These are phyloP conservation scores for Mormyrops attenuatus DNA, from an alignment of 2,797 vertebrate genomes.

Conservation along the genomic window DNA sequence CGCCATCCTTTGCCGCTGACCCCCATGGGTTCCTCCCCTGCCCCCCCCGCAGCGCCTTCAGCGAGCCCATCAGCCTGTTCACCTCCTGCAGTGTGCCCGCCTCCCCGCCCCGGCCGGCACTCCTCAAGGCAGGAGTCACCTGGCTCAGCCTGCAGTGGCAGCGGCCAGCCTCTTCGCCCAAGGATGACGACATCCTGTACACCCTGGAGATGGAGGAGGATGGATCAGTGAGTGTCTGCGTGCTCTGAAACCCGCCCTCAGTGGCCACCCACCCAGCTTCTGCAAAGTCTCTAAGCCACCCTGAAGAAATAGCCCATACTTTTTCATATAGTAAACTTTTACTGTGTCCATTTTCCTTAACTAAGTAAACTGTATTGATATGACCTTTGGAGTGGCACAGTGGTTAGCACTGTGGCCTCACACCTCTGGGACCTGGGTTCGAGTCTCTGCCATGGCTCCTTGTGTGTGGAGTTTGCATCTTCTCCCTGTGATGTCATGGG, in stretches of 20 bases:
- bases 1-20: not conserved
- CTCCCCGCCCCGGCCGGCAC: conserved; percentile 79
- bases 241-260: not conserved
- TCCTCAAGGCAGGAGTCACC: conserved; percentile 82
- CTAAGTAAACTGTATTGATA: not conserved
- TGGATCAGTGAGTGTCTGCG: conserved; percentile 71
- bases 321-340: not conserved
- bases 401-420: not conserved
- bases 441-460: not conserved
- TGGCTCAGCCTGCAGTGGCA: conserved; percentile 90
- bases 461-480: not conserved
- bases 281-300: not conserved
- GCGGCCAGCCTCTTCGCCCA: conserved; percentile 83
- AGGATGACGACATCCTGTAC: conserved; percentile 90
- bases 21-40: not conserved
- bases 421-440: not conserved
- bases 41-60: conserved; percentile 77
- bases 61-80: conserved; percentile 90
- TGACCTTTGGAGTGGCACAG: not conserved
- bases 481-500: not conserved
- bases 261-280: not conserved
- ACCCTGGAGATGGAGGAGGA: conserved; percentile 97
- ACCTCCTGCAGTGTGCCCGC: conserved; percentile 93
- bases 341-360: not conserved
- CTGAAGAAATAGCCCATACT: not conserved